Conservation (phyloP, 92 coral and sea anemone species). For the Phenganax marumi region DNA sequence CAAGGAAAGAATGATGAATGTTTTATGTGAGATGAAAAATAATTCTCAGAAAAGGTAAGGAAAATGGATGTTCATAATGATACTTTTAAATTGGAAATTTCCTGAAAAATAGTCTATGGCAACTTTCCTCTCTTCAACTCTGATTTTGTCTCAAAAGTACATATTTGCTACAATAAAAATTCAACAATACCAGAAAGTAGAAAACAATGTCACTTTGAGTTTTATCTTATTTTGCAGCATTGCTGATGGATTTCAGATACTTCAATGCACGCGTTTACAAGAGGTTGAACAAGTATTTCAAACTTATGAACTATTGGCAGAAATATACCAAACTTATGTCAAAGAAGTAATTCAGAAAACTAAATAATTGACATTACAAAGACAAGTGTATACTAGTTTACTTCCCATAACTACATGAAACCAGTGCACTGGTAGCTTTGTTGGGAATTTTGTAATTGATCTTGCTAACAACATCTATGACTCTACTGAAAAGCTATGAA, state of each 20-base stretch:
- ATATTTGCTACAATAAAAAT: too few relatives aligned
- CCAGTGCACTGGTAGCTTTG: too few relatives aligned
- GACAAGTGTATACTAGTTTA: not conserved
- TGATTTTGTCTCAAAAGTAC: too few relatives aligned
- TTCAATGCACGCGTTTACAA: conserved; percentile 20
- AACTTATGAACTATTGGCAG: not conserved
- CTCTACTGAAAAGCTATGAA: too few relatives aligned
- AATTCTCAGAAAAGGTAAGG: conserved; percentile 22
- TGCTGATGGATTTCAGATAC: conserved; percentile 13
- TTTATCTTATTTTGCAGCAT: conserved; percentile 27
- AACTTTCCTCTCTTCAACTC: not conserved
- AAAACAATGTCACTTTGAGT: not conserved
- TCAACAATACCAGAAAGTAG: too few relatives aligned
- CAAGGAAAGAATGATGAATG: conserved; percentile 87
- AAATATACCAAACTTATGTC: conserved; percentile 17
- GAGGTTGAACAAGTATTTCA: conserved; percentile 32
- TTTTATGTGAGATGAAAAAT: conserved; percentile 43
- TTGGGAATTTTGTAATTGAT: too few relatives aligned
- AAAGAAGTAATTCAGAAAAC: conserved; percentile 4
- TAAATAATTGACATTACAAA: not conserved
- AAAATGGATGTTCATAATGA: too few relatives aligned
- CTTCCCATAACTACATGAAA: not conserved
- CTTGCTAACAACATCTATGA: too few relatives aligned
- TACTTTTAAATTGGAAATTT: not conserved
- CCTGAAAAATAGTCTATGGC: not conserved